Evolutionary conservation across 2,113 vertebrate genomes (phyloP), one percentile per base, ranked within the genome.

Genomic region (Sapayoa aenigma): DNA sequence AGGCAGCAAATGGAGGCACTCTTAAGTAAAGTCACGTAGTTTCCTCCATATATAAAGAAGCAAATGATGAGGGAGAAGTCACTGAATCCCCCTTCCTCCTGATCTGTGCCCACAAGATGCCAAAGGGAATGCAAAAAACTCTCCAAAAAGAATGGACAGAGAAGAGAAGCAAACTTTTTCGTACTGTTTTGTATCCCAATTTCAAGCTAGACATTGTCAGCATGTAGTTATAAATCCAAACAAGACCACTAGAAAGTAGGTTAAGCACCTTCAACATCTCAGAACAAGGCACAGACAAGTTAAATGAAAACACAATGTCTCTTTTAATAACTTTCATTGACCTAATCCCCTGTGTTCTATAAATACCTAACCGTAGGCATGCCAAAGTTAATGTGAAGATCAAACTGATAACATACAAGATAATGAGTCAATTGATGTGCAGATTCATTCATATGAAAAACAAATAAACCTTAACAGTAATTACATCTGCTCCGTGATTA

Each of bases 381-480:
- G 65, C 76, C 84, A 93, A 81, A 94, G 33, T 19, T 47, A 84
- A 84, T 2, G 2, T 3, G 52, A 92, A 83, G 76, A 94, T 74
- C 35, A 74, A 85, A 80, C 76, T 65, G 83, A 53, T 92, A 89
- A 67, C 27, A 59, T 30, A 59, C 8, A 86, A 78, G 68, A 88
- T 77, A 83, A 83, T 39, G 42, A 94, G 35, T 33, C 84, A 86
- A 41, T 1, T 67, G 83, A 87, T 65, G 60, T 42, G 37, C 47
- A 89, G 25, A 84, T 80, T 79, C 41, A 89, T 90, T 67, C 25
- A 77, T 75, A 21, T 81, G 69, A 59, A 91, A 93, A 94, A 90
- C 35, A 89, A 93, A 94, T 39, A 93, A 95, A 84, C 47, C 30
- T 78, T 81, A 91, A 81, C 44, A 71, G 69, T 12, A 89, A 89